Evolutionary conservation across 2,888 invertebrate species (phyloP).

Genomic region (Trissolcus japonicus): DNA sequence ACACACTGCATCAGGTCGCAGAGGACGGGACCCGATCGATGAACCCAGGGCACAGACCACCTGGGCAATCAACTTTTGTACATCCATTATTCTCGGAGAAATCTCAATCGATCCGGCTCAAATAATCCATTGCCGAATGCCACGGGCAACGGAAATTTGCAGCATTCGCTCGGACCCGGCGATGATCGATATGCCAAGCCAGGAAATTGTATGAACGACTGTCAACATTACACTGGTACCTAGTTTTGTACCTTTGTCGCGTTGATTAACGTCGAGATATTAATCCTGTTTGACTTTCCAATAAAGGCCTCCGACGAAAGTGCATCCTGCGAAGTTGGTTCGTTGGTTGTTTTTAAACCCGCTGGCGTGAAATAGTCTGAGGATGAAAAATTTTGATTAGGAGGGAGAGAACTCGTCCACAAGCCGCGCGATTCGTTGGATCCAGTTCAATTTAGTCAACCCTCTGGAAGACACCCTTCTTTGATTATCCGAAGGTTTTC

Average conservation of each 20-base stretch:
- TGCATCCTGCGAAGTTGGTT: too few relatives aligned
- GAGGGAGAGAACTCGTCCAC: too few relatives aligned
- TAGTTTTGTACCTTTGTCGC: constrained; percentile 39
- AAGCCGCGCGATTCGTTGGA: neutral
- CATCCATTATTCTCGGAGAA: too few relatives aligned
- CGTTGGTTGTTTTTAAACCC: too few relatives aligned
- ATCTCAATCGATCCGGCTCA: neutral
- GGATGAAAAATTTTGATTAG: too few relatives aligned
- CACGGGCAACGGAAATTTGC: constrained; percentile 34
- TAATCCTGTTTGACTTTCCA: constrained; percentile 44
- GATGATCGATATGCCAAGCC: constrained; percentile 39
- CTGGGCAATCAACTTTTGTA: too few relatives aligned
- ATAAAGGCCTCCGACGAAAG: constrained; percentile 23
- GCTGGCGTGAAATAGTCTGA: too few relatives aligned
- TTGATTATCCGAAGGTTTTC: constrained; percentile 7
- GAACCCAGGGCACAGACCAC: too few relatives aligned
- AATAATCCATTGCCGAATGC: constrained; percentile 32
- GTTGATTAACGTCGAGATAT: constrained; percentile 37
- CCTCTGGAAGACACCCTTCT: constrained; percentile 5
- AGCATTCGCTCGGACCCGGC: constrained; percentile 15
- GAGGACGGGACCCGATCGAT: too few relatives aligned
- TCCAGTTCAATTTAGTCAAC: constrained; percentile 23
- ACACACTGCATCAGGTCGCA: too few relatives aligned
- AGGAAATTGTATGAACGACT: constrained; percentile 45
- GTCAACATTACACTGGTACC: constrained; percentile 33